Evolutionary conservation across 2,888 invertebrate species (phyloP), one percentile per base, ranked within the genome.

Genomic region (Pterostichus niger): DNA sequence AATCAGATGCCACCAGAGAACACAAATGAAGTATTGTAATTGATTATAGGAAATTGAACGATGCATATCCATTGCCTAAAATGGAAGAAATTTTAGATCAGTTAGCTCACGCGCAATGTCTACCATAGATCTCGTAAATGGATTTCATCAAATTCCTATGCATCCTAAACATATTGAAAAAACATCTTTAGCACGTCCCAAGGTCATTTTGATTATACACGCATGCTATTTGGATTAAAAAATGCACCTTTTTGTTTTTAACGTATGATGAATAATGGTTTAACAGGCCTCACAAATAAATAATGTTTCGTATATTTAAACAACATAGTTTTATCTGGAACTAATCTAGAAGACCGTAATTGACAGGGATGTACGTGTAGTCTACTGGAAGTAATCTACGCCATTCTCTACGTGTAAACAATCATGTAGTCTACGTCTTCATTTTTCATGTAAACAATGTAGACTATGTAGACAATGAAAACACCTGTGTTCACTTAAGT

Each of bases 11-110:
- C 6, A 82, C 85, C 2, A 86, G 87, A 13, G 85, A 86, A 83
- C 80, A 81, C 13, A 85, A 86, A 85, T 88, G 85, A 86, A 83
- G 88, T 40, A 84, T 89, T 24, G 89, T 89, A 6, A 86, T 88
- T 0, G 88, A 89, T 80, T 89, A 87, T 82, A 78, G 88, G 11
- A 86, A 87, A 84, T 79, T 89, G 76, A 89, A 89, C 83, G 86
- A 88, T n/a, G 17, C 85, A 84, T 46, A 88, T 88, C 0, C 84
- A 87, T 52, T 87, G 7, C 86, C 86, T 2, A 86, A 85, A 56
- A 86, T 87, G 6, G 80, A 75, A 9, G 85, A 86, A 40, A 85
- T 86, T 54, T 31, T 86, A 46, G 85, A 86, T 61, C 84, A 85
- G 59, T 54, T 86, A 71, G 85, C 84, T 13, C 80, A 84, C 11